Conservation (phyloP, 1,140 invertebrate genomes). For the Anthonomus grandis region DNA sequence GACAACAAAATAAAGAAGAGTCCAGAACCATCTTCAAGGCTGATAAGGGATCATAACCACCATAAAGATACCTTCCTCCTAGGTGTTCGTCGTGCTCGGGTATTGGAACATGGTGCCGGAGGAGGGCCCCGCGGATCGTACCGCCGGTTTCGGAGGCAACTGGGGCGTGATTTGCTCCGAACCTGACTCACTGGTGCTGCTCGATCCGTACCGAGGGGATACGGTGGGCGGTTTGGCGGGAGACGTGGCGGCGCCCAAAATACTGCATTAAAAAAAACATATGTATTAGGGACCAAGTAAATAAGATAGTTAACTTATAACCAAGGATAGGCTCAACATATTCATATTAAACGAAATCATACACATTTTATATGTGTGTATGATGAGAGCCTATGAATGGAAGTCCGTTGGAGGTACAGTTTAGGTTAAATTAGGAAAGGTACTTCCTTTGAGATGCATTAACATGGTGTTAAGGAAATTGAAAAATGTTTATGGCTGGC, state of each 20-base stretch:
- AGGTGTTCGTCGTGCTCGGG: constrained; percentile 44
- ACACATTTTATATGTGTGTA: too few species aligned
- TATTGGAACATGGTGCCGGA: constrained; percentile 46
- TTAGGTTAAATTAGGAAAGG: too few species aligned
- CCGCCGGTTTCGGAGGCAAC: constrained; percentile 41
- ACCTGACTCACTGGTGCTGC: constrained; percentile 32
- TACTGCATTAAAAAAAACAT: too few species aligned
- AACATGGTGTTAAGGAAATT: too few species aligned
- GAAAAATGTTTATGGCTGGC: too few species aligned
- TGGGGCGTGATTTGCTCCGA: constrained; percentile 43
- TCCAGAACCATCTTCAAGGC: not conserved
- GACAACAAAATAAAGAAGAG: not conserved
- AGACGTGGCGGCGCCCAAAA: constrained; percentile 1
- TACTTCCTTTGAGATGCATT: too few species aligned
- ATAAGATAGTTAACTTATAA: too few species aligned
- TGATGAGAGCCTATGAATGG: too few species aligned
- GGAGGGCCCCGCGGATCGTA: constrained; percentile 40
- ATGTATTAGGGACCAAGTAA: too few species aligned
- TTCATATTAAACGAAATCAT: too few species aligned
- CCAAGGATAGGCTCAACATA: too few species aligned
- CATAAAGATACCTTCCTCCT: constrained; percentile 17
- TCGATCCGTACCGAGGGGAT: constrained; percentile 37
- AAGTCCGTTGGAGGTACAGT: too few species aligned
- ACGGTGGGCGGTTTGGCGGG: constrained; percentile 36
- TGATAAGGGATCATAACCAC: constrained; percentile 9